phyloP scores from a whole-genome alignment of 2,888 invertebrate genomes.

The Eulithis prunata region DNA sequence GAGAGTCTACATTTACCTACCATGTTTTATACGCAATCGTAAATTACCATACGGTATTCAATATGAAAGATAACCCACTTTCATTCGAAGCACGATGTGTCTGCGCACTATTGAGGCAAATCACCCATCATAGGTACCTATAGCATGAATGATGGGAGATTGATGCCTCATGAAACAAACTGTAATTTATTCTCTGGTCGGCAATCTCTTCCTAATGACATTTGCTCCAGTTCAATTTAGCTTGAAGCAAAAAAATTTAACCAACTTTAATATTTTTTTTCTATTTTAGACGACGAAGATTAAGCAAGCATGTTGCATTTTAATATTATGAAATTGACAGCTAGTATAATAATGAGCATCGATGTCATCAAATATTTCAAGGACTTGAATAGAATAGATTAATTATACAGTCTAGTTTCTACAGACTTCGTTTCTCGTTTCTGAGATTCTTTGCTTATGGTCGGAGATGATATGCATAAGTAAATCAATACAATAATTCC shows the following conservation, averaged over 20 bases:
- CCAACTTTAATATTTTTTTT: no score
- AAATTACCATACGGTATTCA: slow-evolving; percentile 38
- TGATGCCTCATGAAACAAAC: slow-evolving; percentile 41
- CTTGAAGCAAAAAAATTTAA: slow-evolving; percentile 10
- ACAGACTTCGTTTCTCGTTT: neutral
- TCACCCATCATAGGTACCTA: slow-evolving; percentile 43
- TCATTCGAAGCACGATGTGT: slow-evolving; percentile 47
- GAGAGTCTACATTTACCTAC: slow-evolving; percentile 11
- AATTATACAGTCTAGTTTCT: neutral
- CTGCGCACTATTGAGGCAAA: slow-evolving; percentile 51
- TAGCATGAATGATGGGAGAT: slow-evolving; percentile 48
- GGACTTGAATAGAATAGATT: neutral
- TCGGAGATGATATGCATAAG: no score
- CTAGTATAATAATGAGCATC: neutral
- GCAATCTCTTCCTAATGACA: slow-evolving; percentile 32
- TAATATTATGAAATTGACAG: neutral
- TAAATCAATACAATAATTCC: no score
- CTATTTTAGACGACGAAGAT: no score
- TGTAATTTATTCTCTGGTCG: slow-evolving; percentile 13
- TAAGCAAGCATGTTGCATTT: neutral
- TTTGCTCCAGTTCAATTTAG: slow-evolving; percentile 36
- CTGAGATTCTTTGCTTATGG: neutral
- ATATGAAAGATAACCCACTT: slow-evolving; percentile 54
- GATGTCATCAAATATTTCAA: slow-evolving; percentile 4
- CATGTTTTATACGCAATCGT: slow-evolving; percentile 31